Percentiles rank a stretch among this genome's conserved stretches.
phyloP scores from a whole-genome alignment of 2,888 invertebrate species.

The Lasioglossum pauxillum region DNA sequence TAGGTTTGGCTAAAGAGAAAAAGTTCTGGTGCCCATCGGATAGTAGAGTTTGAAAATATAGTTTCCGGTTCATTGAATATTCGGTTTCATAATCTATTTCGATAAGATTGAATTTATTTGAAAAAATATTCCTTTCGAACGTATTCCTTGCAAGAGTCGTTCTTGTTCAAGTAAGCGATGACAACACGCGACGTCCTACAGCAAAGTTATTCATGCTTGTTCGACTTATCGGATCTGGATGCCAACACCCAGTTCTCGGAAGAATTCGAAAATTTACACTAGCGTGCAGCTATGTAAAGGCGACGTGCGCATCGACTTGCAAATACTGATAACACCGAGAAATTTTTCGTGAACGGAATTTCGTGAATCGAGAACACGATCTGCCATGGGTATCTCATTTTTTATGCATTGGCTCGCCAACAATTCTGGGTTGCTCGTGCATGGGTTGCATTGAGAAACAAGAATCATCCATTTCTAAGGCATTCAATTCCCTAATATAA shows the following conservation, averaged over 20 bases:
- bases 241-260: slow-evolving; percentile 1
- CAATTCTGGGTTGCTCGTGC: background rate
- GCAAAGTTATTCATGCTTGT: slow-evolving; percentile 23
- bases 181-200: background rate
- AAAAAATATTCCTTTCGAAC: background rate
- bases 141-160: background rate
- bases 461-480: no score
- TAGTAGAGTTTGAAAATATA: background rate
- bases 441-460: background rate
- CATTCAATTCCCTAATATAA: no score
- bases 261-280: slow-evolving; percentile 35
- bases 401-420: slow-evolving; percentile 33
- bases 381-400: slow-evolving; percentile 18
- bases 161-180: background rate
- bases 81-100: background rate
- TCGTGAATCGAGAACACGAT: slow-evolving; percentile 14
- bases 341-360: slow-evolving; percentile 23
- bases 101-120: background rate
- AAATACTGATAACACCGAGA: slow-evolving; percentile 42
- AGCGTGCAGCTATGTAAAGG: background rate
- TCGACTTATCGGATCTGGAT: slow-evolving; percentile 14
- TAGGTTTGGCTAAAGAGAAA: background rate
- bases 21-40: background rate
- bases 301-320: slow-evolving; percentile 52
- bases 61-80: background rate